These are phyloP conservation scores for Acleris holmiana DNA, from an alignment of 2,888 invertebrate species.

Conservation along the genomic window DNA sequence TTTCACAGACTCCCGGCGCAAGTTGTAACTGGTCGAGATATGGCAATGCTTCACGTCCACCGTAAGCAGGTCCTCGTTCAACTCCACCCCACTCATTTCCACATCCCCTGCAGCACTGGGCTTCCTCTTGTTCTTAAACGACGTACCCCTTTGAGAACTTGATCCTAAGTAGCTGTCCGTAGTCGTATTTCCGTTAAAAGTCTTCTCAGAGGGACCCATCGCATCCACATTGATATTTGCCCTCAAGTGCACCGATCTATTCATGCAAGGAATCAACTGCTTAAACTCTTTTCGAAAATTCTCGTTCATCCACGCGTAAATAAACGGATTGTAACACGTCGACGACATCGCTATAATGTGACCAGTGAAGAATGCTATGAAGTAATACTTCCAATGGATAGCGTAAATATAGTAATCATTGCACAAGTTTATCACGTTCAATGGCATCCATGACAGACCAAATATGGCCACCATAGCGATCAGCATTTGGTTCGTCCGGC, in stretches of 20 bases:
- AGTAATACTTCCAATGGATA: slow-evolving; percentile 92
- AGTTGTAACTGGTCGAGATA: slow-evolving; percentile 78
- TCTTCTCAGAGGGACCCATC: slow-evolving; percentile 86
- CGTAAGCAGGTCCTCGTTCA: slow-evolving; percentile 72
- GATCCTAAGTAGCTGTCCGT: slow-evolving; percentile 87
- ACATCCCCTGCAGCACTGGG: slow-evolving; percentile 86
- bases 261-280: slow-evolving; percentile 88
- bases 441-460: slow-evolving; percentile 96
- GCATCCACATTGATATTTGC: slow-evolving; percentile 80
- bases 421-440: slow-evolving; percentile 95
- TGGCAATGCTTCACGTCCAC: slow-evolving; percentile 80
- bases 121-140: slow-evolving; percentile 81
- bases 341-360: slow-evolving; percentile 98
- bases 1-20: slow-evolving; percentile 77
- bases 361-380: slow-evolving; percentile 94
- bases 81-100: slow-evolving; percentile 80
- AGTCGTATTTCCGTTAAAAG: slow-evolving; percentile 90
- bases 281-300: slow-evolving; percentile 97
- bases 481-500: slow-evolving; percentile 97
- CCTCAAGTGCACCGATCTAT: slow-evolving; percentile 72
- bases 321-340: slow-evolving; percentile 97
- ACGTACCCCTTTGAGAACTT: slow-evolving; percentile 80
- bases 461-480: slow-evolving; percentile 99
- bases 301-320: slow-evolving; percentile 99
- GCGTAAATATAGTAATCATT: slow-evolving; percentile 91